Conservation (phyloP, 2,113 vertebrate species). For the Oryzias celebensis region DNA sequence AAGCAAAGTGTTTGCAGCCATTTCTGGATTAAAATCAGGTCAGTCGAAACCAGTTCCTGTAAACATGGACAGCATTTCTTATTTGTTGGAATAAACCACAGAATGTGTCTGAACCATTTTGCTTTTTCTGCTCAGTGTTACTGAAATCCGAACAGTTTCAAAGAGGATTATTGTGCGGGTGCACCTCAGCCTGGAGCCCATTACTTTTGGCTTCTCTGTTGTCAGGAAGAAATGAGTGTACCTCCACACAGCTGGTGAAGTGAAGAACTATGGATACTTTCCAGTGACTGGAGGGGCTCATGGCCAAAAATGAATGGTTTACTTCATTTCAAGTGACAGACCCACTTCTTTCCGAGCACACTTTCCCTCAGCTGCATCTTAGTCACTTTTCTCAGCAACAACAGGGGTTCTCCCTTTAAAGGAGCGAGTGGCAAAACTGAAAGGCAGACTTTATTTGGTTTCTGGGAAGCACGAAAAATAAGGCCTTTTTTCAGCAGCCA, state of each 20-base stretch:
- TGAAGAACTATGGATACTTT: conserved; percentile 54
- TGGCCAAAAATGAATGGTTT: conserved; percentile 64
- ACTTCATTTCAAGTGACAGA: conserved; percentile 68
- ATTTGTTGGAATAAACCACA: too few relatives aligned
- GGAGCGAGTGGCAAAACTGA: conserved; percentile 32
- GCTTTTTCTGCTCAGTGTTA: too few relatives aligned
- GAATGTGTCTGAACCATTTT: too few relatives aligned
- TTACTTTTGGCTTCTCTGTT: conserved; percentile 37
- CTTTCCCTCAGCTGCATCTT: conserved; percentile 39
- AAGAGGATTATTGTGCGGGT: conserved; percentile 22
- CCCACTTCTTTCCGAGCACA: conserved; percentile 51
- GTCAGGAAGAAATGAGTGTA: conserved; percentile 53
- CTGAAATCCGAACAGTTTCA: conserved; percentile 30
- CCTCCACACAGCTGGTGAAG: conserved; percentile 48
- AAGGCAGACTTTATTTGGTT: conserved; percentile 40
- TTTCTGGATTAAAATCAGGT: too few relatives aligned
- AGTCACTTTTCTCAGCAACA: conserved; percentile 41
- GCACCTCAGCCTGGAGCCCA: conserved; percentile 33
- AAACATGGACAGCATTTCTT: too few relatives aligned
- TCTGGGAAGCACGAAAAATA: conserved; percentile 31
- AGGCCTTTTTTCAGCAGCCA: conserved; percentile 10
- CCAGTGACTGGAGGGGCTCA: conserved; percentile 55
- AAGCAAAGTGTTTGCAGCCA: too few relatives aligned
- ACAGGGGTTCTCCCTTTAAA: conserved; percentile 38
- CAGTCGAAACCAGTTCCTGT: too few relatives aligned